Evolutionary conservation across 2,113 vertebrate genomes (phyloP).

Genomic region (Pituophis catenifer): DNA sequence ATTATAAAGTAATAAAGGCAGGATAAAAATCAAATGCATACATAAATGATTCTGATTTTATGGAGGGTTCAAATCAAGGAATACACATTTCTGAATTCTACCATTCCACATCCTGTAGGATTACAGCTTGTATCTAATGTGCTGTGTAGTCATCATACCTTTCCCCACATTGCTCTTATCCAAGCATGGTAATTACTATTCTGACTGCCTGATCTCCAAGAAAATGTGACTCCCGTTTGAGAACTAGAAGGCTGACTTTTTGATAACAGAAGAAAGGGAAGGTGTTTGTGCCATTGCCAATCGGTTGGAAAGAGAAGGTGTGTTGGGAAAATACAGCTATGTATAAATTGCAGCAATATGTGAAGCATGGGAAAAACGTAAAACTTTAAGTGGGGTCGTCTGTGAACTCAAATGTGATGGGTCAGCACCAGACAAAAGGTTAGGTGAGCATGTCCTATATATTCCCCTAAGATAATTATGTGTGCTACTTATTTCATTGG

Average conservation of each 20-base stretch:
- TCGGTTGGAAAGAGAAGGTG: background rate
- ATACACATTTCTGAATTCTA: background rate
- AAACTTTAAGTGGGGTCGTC: background rate
- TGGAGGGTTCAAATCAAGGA: background rate
- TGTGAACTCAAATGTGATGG: background rate
- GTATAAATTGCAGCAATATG: background rate
- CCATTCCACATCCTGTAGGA: background rate
- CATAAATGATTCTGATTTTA: background rate
- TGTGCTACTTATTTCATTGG: background rate
- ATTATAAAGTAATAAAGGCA: too few relatives aligned
- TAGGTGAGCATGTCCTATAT: background rate
- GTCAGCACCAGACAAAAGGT: background rate
- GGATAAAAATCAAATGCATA: too few relatives aligned
- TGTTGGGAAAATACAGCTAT: background rate
- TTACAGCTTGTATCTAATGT: background rate
- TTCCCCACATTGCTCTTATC: background rate
- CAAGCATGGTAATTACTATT: background rate
- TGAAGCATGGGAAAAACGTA: background rate
- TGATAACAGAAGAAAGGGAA: background rate
- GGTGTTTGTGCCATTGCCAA: background rate
- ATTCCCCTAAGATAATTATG: background rate
- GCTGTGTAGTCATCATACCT: background rate
- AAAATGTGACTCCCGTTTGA: background rate
- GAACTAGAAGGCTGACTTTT: background rate
- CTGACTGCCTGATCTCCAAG: background rate